Evolutionary conservation across 2,797 vertebrate genomes (phyloP).

Genomic region (Chrosomus eos): DNA sequence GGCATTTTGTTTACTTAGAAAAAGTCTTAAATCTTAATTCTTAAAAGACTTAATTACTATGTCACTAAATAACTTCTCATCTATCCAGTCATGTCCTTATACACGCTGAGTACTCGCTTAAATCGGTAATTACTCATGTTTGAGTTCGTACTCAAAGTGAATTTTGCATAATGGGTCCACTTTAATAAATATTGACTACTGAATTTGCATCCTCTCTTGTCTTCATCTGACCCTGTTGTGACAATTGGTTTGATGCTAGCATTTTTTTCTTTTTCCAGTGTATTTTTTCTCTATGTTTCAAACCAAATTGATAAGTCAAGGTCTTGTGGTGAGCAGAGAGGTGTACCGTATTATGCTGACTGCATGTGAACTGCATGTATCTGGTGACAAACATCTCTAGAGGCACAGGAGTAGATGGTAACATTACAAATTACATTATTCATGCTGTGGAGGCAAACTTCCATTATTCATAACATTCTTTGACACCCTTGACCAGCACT

Average conservation of each 20-base stretch:
- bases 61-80: no score
- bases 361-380: not conserved
- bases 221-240: not conserved
- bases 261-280: not conserved
- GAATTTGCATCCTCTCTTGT: not conserved
- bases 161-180: no score
- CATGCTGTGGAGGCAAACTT: slow-evolving; percentile 39
- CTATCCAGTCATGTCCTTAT: no score
- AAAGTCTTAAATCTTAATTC: no score
- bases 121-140: no score
- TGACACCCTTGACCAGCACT: not conserved
- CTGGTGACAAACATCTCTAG: slow-evolving; percentile 9
- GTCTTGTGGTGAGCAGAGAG: not conserved
- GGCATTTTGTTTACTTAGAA: no score
- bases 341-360: not conserved
- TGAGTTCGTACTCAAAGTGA: no score
- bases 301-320: not conserved
- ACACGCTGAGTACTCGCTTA: no score
- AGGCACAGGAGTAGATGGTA: slow-evolving; percentile 23
- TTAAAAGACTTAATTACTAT: no score
- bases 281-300: not conserved
- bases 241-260: not conserved
- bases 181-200: not conserved
- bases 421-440: slow-evolving; percentile 45
- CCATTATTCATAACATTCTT: slow-evolving; percentile 36